Evolutionary conservation across 2,888 invertebrate genomes (phyloP).

Genomic region (Microctonus hyperodae): DNA sequence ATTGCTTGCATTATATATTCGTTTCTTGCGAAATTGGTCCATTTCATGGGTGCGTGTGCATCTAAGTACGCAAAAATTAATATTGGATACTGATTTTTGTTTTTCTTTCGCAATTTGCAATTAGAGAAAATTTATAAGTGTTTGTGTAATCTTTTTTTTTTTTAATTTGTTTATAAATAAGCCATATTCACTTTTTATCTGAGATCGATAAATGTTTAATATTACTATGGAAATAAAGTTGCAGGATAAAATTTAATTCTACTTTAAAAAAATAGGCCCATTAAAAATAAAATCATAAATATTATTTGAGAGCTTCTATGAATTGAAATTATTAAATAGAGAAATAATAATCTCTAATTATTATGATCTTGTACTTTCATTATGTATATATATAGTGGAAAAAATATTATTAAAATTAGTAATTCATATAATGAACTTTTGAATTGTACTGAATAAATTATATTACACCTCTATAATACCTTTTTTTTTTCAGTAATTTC

Average conservation of each 20-base stretch:
- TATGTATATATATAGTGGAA: neutral
- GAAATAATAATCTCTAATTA: neutral
- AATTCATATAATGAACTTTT: neutral
- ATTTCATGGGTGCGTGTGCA: neutral
- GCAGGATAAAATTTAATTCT: neutral
- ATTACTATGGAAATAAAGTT: neutral
- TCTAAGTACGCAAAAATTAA: neutral
- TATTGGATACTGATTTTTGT: no score
- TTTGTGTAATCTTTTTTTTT: slow-evolving; percentile 16
- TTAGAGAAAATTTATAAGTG: slow-evolving; percentile 29
- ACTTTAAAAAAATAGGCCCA: neutral
- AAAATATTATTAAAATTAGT: neutral
- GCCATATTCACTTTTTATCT: slow-evolving; percentile 21
- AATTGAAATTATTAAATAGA: neutral
- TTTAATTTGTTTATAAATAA: no score
- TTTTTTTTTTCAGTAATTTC: neutral
- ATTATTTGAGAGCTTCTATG: neutral
- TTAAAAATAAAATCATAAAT: neutral
- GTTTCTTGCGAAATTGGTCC: slow-evolving; percentile 24
- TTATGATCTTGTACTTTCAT: neutral
- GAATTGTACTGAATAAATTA: neutral
- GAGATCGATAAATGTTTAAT: neutral
- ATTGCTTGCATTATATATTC: slow-evolving; percentile 15
- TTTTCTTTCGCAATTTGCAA: slow-evolving; percentile 8
- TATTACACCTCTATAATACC: neutral